Percentiles rank a stretch among this genome's conserved stretches.
Evolutionary conservation across 2,113 vertebrate species (phyloP).

Genomic region (Accipiter virgatus): DNA sequence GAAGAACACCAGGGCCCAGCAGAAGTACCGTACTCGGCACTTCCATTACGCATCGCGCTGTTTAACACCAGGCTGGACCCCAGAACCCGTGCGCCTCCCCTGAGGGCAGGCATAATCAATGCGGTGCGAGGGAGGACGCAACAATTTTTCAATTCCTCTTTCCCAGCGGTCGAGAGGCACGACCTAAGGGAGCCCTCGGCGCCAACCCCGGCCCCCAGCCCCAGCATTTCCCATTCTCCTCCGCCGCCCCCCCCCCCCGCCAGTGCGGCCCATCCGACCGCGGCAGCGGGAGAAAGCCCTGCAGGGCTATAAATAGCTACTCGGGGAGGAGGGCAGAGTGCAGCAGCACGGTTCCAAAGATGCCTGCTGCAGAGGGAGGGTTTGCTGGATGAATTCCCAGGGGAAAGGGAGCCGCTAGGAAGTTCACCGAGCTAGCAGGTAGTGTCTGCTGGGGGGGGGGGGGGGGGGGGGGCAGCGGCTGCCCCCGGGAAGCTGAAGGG

Average conservation of each 20-base stretch:
- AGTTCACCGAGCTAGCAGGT: neutral
- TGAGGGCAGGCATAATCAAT: neutral
- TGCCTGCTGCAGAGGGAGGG: conserved; percentile 33
- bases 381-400: neutral
- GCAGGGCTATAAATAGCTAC: conserved; percentile 64
- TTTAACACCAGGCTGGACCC: neutral
- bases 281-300: conserved; percentile 47
- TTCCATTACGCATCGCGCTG: neutral
- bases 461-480: neutral
- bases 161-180: neutral
- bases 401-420: neutral
- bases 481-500: neutral
- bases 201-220: neutral
- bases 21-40: neutral
- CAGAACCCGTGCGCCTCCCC: neutral
- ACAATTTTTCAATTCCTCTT: neutral
- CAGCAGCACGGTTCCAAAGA: conserved; percentile 47
- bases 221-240: neutral
- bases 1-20: neutral
- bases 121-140: neutral
- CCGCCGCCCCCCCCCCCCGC: neutral
- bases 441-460: neutral
- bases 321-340: neutral
- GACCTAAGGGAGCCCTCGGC: neutral
- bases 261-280: neutral